Base-by-base conservation (phyloP, 2,888 invertebrate genomes). In the Sinopyrophorus schimmeli region DNA sequence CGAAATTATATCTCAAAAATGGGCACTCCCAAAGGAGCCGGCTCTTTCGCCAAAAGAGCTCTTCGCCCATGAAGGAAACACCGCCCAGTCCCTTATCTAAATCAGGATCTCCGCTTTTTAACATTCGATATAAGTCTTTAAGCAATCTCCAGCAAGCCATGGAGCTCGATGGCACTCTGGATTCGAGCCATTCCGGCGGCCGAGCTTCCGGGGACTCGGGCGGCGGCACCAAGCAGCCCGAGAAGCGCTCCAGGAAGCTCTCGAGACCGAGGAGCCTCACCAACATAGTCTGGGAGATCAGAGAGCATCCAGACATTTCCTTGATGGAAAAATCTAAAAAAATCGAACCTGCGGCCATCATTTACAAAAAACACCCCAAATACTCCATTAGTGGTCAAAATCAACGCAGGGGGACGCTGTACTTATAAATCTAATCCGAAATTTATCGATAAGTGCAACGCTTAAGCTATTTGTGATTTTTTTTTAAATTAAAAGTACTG, bases 151-250 rank as follows among this genome's bases (percentile, higher is more conserved):
- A 86, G 62, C 84, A 84, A 70, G 84, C 83, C 9, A 86, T 84
- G 81, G 85, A 84, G 62, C 72, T 73, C 60, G 78, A 76, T 53
- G 90, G 89, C 0, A 92, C 92, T n/a, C 76, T 92, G 56, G 90
- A 92, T 68, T 92, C 92, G 21, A 91, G 91, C 69, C 89, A 91
- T 74, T 91, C 91, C 15, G 92, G 91, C 20, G 91, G 91, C 1
- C 80, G 89, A 41, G 89, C 89, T 3, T 91, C 91, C 6, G 90
- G 89, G 1, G 92, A 91, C 71, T 91, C 91, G 3, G 71, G 68
- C 3, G 84, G 82, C 0, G 84, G 84, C 1, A 83, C 84, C 3
- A 90, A 90, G 68, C 78, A 89, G 65, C 89, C 89, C 41, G 90
- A 91, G 67, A 90, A 91, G 70, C 78, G 89, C 66, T 89, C 86